These are phyloP conservation scores for Lithophane socia DNA, from an alignment of 2,888 invertebrate species.

Conservation along the genomic window DNA sequence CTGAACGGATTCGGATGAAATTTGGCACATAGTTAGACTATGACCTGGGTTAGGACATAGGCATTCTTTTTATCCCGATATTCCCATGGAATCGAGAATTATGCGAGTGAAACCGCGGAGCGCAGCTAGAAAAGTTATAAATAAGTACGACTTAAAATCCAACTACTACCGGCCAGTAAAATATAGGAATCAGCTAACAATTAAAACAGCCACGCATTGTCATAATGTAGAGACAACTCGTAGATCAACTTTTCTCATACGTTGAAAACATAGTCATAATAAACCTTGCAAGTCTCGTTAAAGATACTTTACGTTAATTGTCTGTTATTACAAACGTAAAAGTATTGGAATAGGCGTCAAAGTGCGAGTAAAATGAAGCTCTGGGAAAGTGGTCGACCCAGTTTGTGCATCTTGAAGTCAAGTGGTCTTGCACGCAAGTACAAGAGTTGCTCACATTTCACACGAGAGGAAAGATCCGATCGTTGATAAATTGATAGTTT, in stretches of 20 bases:
- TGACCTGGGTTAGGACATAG: no score
- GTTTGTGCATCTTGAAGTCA: slow-evolving; percentile 43
- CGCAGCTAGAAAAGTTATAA: background rate
- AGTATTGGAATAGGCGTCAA: slow-evolving; percentile 41
- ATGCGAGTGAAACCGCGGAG: no score
- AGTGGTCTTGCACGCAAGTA: slow-evolving; percentile 50
- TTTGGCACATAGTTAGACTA: no score
- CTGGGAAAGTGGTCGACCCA: slow-evolving; percentile 67
- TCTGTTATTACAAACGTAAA: slow-evolving; percentile 18
- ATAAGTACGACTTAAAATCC: background rate
- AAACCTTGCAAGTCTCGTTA: slow-evolving; percentile 9
- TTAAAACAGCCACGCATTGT: slow-evolving; percentile 9
- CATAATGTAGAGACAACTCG: background rate
- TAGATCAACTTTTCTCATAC: slow-evolving; percentile 6
- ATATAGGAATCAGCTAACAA: background rate
- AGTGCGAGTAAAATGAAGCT: slow-evolving; percentile 53
- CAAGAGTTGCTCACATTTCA: slow-evolving; percentile 25
- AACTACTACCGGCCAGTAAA: background rate
- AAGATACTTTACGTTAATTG: slow-evolving; percentile 26
- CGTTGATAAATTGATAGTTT: slow-evolving; percentile 45
- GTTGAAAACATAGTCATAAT: slow-evolving; percentile 10
- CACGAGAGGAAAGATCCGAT: slow-evolving; percentile 37
- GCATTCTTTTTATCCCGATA: no score
- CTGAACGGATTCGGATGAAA: no score
- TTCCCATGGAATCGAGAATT: no score